Percentiles rank a stretch among this genome's conserved stretches.
Evolutionary conservation across 2,113 vertebrate species (phyloP).

Genomic region (Hydrolagus affinis): DNA sequence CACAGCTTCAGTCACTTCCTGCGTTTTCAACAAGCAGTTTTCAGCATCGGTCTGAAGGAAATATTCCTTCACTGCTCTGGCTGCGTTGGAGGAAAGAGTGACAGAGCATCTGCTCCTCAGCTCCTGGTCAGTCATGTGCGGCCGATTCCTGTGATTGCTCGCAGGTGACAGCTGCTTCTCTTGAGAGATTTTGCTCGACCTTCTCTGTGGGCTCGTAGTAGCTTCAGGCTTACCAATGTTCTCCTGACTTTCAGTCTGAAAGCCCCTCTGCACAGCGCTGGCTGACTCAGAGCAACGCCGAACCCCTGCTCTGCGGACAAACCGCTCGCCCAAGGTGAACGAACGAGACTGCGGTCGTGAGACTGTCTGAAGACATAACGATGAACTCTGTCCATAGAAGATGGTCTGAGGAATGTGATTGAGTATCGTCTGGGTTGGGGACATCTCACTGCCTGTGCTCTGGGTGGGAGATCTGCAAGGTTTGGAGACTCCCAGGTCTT

Average conservation of each 20-base stretch:
- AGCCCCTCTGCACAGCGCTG: not conserved
- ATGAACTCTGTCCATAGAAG: conserved; percentile 52
- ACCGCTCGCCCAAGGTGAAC: conserved; percentile 35
- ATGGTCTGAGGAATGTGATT: conserved; percentile 48
- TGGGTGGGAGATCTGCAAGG: conserved; percentile 29
- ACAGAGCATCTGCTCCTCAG: not conserved
- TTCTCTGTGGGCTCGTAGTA: not conserved
- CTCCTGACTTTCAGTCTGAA: not conserved
- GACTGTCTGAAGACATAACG: conserved; percentile 43
- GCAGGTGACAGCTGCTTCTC: not conserved
- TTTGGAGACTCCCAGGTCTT: conserved; percentile 12
- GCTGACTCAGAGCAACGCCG: conserved; percentile 42
- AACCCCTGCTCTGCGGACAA: conserved; percentile 13
- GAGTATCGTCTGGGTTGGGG: not conserved
- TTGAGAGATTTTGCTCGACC: not conserved
- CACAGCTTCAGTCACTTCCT: conserved; percentile 49
- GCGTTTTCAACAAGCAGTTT: conserved; percentile 45
- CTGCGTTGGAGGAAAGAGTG: conserved; percentile 44
- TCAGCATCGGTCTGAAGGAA: conserved; percentile 49
- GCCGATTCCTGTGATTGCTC: not conserved
- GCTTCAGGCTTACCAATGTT: not conserved
- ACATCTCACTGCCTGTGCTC: conserved; percentile 23
- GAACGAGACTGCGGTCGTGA: conserved; percentile 46
- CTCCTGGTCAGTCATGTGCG: not conserved
- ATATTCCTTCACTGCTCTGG: conserved; percentile 44